phyloP scores from a whole-genome alignment of 2,113 vertebrate species.

The Miniopterus natalensis region DNA sequence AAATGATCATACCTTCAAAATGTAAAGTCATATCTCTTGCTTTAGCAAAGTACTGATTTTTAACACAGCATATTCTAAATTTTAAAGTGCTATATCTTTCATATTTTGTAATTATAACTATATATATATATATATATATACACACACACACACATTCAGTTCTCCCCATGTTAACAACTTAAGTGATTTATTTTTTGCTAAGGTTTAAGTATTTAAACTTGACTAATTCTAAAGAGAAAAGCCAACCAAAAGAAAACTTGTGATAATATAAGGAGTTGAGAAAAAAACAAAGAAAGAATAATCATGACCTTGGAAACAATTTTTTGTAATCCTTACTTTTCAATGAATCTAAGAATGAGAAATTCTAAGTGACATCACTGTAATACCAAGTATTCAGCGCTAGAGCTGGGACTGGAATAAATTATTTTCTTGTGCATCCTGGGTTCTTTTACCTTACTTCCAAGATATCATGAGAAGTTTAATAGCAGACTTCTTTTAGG shows the following conservation, averaged over 20 bases:
- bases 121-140: neutral
- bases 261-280: neutral
- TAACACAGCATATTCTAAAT: neutral
- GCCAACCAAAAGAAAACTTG: slow-evolving; percentile 29
- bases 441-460: neutral
- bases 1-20: neutral
- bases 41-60: neutral
- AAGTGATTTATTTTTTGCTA: slow-evolving; percentile 28
- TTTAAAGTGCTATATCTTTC: neutral
- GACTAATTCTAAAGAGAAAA: slow-evolving; percentile 58
- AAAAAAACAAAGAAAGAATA: neutral
- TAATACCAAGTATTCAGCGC: neutral
- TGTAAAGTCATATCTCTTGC: neutral
- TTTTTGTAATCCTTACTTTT: neutral
- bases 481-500: neutral
- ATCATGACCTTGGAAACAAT: neutral
- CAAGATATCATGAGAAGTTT: neutral
- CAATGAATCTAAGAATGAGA: neutral
- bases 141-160: neutral
- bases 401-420: neutral
- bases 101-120: neutral
- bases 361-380: neutral
- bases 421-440: neutral
- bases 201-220: slow-evolving; percentile 22
- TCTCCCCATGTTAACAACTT: neutral